Conservation (phyloP, 1,140 invertebrate species). For the Drosophila albomicans region DNA sequence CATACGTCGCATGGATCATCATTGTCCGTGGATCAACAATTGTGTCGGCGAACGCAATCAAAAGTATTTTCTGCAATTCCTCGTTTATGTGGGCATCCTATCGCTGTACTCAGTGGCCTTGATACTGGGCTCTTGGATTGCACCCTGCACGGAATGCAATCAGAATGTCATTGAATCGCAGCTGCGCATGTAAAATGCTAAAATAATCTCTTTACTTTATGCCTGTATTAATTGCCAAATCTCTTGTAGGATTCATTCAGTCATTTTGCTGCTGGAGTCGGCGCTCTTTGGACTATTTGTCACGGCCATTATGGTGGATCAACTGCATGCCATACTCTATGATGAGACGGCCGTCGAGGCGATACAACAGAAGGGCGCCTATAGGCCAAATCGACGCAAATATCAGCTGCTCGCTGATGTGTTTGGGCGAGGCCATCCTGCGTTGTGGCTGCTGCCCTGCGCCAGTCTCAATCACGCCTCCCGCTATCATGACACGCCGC, state of each 20-base stretch:
- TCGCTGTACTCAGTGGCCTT: conserved; percentile 90
- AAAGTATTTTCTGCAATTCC: conserved; percentile 97
- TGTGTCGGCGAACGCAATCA: conserved; percentile 97
- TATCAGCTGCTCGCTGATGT: conserved; percentile 91
- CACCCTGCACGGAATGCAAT: conserved; percentile 90
- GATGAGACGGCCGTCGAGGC: conserved; percentile 91
- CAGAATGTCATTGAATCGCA: conserved; percentile 90
- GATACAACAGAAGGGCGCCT: conserved; percentile 89
- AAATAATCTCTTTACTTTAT: neutral
- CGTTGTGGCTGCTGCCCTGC: conserved; percentile 89
- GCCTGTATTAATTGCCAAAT: neutral
- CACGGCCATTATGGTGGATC: conserved; percentile 94
- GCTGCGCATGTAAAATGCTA: conserved; percentile 89
- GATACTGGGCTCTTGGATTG: conserved; percentile 91
- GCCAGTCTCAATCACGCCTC: conserved; percentile 85
- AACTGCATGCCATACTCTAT: conserved; percentile 93
- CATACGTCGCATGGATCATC: conserved; percentile 95
- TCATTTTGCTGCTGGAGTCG: conserved; percentile 93
- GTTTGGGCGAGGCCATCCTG: conserved; percentile 90
- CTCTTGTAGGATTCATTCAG: conserved; percentile 90
- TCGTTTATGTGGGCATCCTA: conserved; percentile 91
- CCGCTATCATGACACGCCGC: conserved; percentile 86
- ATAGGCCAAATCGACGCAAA: conserved; percentile 88
- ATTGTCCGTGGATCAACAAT: conserved; percentile 95
- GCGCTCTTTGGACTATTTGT: conserved; percentile 96